Conservation (phyloP, 2,797 vertebrate genomes). For the Sarcophilus harrisii region DNA sequence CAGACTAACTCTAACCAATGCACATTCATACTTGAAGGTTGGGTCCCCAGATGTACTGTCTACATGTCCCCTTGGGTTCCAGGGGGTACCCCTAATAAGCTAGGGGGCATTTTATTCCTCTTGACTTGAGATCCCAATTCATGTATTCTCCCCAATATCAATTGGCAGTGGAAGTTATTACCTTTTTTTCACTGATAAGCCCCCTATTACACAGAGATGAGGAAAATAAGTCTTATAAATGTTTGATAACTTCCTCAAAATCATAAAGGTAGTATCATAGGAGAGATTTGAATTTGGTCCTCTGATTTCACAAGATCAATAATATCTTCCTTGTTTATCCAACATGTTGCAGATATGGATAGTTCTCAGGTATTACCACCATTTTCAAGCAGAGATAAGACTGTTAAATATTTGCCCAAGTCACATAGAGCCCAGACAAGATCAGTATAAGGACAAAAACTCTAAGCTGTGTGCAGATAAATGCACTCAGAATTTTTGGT, state of each 20-base stretch:
- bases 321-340: background rate
- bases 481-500: background rate
- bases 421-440: background rate
- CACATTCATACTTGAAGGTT: background rate
- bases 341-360: background rate
- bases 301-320: background rate
- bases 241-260: background rate
- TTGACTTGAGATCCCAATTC: background rate
- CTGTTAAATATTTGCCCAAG: background rate
- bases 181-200: background rate
- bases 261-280: background rate
- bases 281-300: background rate
- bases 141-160: background rate
- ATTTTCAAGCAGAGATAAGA: background rate
- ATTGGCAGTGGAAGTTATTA: background rate
- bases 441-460: background rate
- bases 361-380: background rate
- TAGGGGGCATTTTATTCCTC: background rate
- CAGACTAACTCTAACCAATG: background rate
- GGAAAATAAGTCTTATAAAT: background rate
- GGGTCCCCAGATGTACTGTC: background rate
- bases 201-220: background rate
- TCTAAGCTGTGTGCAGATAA: background rate
- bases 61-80: background rate
- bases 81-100: background rate